Percentiles rank a stretch among this genome's conserved stretches.
Evolutionary conservation across 92 coral and sea anemone species (phyloP).

Genomic region (Siderastrea radians): DNA sequence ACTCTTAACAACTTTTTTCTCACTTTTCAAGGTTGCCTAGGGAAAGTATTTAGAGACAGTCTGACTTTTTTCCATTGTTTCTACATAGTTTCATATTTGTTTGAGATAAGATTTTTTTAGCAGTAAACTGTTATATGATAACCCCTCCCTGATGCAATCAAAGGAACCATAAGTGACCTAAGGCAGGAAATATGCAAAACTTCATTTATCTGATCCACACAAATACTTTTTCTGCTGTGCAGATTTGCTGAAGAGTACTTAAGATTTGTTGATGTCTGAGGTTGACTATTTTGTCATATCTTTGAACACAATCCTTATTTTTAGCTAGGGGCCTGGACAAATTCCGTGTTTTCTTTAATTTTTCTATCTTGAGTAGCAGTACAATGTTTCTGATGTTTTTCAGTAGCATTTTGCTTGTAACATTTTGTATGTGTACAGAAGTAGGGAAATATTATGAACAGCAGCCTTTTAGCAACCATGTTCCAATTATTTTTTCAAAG

Average conservation of each 20-base stretch:
- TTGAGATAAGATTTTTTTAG: conserved; percentile 15
- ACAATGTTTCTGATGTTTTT: neutral
- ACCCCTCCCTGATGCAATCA: conserved; percentile 9
- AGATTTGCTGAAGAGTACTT: neutral
- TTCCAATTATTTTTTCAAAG: neutral
- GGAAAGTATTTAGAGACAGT: neutral
- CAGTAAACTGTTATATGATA: conserved; percentile 2
- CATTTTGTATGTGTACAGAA: too few species aligned
- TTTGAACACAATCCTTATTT: neutral
- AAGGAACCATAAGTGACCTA: neutral
- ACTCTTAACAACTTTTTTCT: neutral
- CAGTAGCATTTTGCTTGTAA: neutral
- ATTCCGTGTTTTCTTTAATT: neutral
- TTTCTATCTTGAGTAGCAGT: neutral
- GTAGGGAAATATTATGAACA: too few species aligned
- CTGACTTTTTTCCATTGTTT: neutral
- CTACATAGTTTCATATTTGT: conserved; percentile 3
- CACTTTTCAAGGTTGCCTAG: neutral
- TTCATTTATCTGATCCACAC: neutral
- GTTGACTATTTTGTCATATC: neutral
- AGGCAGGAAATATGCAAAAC: conserved; percentile 1
- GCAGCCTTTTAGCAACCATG: too few species aligned
- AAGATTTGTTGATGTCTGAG: neutral
- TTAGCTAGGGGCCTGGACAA: neutral
- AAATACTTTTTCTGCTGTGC: neutral